These are phyloP conservation scores for Montipora foliosa DNA, from an alignment of 64 coral and sea anemone genomes.

Conservation along the genomic window DNA sequence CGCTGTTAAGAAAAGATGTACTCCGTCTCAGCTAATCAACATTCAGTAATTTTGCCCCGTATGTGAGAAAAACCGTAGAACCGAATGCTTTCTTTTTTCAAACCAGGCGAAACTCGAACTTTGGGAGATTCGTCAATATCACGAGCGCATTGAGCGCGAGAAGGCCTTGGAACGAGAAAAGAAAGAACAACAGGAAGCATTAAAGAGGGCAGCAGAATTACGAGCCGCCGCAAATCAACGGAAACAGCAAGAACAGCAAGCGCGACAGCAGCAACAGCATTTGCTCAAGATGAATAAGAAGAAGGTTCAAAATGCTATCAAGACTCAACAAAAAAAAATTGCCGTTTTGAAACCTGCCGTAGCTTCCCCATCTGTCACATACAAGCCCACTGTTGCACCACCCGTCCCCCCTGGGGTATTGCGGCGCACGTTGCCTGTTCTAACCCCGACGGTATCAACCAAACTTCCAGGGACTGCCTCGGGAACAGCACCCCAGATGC, in stretches of 20 bases:
- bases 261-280: conserved; percentile 88
- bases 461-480: background rate
- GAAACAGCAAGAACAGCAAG: conserved; percentile 94
- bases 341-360: conserved; percentile 40
- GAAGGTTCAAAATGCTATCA: conserved; percentile 96
- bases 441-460: background rate
- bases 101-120: conserved; percentile 92
- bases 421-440: conserved; percentile 24
- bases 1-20: too few species aligned
- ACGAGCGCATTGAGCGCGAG: conserved; percentile 94
- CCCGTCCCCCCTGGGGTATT: background rate
- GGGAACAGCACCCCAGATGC: background rate
- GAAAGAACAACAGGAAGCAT: conserved; percentile 87
- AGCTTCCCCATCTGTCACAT: conserved; percentile 26
- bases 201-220: conserved; percentile 84
- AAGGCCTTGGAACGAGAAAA: conserved; percentile 92
- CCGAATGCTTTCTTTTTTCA: background rate
- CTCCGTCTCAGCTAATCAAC: too few species aligned
- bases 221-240: conserved; percentile 83
- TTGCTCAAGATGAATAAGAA: conserved; percentile 82
- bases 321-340: conserved; percentile 83
- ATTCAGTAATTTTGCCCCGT: too few species aligned
- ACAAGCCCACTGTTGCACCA: conserved; percentile 51
- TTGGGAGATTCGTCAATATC: conserved; percentile 98
- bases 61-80: too few species aligned